Conservation (phyloP, 2,113 vertebrate genomes). For the Gracilinanus agilis region DNA sequence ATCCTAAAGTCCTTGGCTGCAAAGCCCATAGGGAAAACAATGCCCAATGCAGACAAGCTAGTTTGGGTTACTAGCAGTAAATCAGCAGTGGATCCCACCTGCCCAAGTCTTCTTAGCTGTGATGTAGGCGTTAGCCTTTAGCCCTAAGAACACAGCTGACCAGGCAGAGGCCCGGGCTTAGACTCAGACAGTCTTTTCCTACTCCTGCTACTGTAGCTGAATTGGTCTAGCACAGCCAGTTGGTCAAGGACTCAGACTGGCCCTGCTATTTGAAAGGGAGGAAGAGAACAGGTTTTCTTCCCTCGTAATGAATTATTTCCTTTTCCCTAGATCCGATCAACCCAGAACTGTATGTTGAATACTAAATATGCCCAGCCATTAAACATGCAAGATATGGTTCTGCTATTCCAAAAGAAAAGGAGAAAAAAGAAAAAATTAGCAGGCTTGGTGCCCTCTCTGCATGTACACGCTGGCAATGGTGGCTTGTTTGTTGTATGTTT, state of each 20-base stretch:
- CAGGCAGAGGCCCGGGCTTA: neutral
- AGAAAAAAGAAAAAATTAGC: slow-evolving; percentile 66
- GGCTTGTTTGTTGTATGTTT: neutral
- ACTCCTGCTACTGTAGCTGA: neutral
- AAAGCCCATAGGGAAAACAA: neutral
- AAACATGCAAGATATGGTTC: slow-evolving; percentile 74
- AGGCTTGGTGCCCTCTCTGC: slow-evolving; percentile 26
- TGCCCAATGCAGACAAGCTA: neutral
- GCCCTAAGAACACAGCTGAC: neutral
- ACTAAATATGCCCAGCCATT: slow-evolving; percentile 71
- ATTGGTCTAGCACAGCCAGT: neutral
- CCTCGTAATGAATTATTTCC: slow-evolving; percentile 54
- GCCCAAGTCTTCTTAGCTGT: neutral
- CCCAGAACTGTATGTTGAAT: slow-evolving; percentile 68
- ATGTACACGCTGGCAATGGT: neutral
- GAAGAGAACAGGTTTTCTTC: slow-evolving; percentile 31
- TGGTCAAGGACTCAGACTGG: neutral
- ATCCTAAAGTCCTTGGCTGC: neutral
- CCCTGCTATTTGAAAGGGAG: neutral
- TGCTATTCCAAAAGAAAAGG: slow-evolving; percentile 67
- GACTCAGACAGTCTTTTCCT: neutral
- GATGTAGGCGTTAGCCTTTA: slow-evolving; percentile 5
- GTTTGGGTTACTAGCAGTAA: neutral
- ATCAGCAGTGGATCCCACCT: neutral
- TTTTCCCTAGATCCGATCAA: slow-evolving; percentile 71